These are phyloP conservation scores for Leptinotarsa texana DNA, from an alignment of 1,140 invertebrate genomes.

Conservation along the genomic window DNA sequence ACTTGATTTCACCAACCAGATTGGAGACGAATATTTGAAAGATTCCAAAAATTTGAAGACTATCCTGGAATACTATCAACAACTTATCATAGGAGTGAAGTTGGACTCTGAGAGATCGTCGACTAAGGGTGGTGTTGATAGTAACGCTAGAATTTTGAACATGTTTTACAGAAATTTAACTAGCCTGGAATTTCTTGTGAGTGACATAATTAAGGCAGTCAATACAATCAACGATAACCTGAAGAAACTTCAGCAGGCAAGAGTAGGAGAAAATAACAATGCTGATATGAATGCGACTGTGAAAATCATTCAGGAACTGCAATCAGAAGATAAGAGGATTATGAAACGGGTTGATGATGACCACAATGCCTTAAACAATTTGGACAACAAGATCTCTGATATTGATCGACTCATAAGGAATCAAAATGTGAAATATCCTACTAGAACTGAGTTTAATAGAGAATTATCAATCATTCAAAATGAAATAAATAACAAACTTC, in stretches of 20 bases:
- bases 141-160: too few species aligned
- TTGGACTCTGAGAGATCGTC: not conserved
- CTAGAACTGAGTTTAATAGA: not conserved
- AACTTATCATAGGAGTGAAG: not conserved
- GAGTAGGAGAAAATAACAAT: not conserved
- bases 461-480: not conserved
- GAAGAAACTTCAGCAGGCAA: not conserved
- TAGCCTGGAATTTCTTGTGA: too few species aligned
- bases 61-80: slow-evolving; percentile 1
- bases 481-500: not conserved
- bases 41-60: not conserved
- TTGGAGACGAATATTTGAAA: not conserved
- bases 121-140: not conserved
- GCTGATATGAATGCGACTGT: not conserved
- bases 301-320: not conserved
- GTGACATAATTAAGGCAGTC: too few species aligned
- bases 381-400: not conserved
- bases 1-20: not conserved
- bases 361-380: not conserved
- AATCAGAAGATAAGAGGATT: not conserved
- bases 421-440: not conserved
- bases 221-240: not conserved
- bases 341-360: not conserved
- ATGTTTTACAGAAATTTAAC: too few species aligned
- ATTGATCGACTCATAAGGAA: not conserved